phyloP scores from a whole-genome alignment of 2,113 vertebrate species.

The Athene cunicularia region DNA sequence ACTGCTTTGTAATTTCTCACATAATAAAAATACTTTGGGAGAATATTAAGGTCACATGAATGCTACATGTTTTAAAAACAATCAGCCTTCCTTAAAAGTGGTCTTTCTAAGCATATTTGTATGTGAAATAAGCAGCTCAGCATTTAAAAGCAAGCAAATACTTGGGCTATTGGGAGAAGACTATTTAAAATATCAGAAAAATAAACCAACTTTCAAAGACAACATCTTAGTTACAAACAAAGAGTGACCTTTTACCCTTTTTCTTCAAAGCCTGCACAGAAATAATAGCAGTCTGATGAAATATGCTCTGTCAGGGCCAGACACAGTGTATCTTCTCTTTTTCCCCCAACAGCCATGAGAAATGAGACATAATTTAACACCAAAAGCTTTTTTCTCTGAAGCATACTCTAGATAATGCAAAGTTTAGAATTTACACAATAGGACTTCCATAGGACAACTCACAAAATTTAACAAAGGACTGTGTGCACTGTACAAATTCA shows the following conservation, averaged over 20 bases:
- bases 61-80: background rate
- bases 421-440: background rate
- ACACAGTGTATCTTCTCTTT: background rate
- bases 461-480: background rate
- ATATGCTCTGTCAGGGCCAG: slow-evolving; percentile 43
- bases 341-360: background rate
- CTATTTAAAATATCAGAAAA: background rate
- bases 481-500: background rate
- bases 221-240: slow-evolving; percentile 11
- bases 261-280: slow-evolving; percentile 45
- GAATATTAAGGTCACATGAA: background rate
- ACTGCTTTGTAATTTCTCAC: background rate
- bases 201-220: background rate
- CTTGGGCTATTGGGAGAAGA: background rate
- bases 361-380: background rate
- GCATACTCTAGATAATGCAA: background rate
- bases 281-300: slow-evolving; percentile 36
- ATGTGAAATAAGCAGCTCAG: background rate
- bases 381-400: background rate
- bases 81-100: background rate
- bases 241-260: slow-evolving; percentile 45
- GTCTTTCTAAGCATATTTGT: background rate
- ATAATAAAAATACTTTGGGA: background rate
- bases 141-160: background rate
- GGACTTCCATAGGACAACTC: background rate